Conservation (phyloP, 92 coral and sea anemone species). For the Epizoanthus ramosus region DNA sequence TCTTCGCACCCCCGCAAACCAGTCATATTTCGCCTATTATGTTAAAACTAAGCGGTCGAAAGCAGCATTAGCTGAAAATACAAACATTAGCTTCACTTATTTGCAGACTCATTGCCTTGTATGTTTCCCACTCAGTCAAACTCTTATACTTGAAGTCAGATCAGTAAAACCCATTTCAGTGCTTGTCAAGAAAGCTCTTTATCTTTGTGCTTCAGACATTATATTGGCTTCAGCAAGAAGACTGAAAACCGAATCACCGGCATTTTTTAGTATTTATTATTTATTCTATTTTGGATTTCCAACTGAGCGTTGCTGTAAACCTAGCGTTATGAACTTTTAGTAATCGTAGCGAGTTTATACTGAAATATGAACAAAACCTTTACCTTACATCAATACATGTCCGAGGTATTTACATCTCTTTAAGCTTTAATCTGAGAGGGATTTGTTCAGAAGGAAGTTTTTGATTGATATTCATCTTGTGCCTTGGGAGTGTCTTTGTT, state of each 20-base stretch:
- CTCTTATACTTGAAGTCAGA: background rate
- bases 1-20: constrained; percentile 11
- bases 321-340: constrained; percentile 30
- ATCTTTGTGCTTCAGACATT: background rate
- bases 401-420: background rate
- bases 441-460: constrained; percentile 19
- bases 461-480: constrained; percentile 12
- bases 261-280: constrained; percentile 19
- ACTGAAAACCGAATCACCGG: constrained; percentile 12
- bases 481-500: constrained; percentile 41
- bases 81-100: background rate
- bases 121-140: background rate
- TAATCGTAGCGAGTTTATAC: background rate
- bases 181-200: background rate
- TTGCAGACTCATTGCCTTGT: constrained; percentile 5
- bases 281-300: constrained; percentile 23
- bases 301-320: constrained; percentile 18
- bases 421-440: background rate
- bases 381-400: background rate
- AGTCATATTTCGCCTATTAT: constrained; percentile 7
- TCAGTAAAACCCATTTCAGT: background rate
- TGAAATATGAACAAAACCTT: background rate
- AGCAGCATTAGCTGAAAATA: constrained; percentile 14
- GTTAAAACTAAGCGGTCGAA: constrained; percentile 15
- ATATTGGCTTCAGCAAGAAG: constrained; percentile 37